Conservation (phyloP, 2,888 invertebrate species). For the Tenodera sinensis region DNA sequence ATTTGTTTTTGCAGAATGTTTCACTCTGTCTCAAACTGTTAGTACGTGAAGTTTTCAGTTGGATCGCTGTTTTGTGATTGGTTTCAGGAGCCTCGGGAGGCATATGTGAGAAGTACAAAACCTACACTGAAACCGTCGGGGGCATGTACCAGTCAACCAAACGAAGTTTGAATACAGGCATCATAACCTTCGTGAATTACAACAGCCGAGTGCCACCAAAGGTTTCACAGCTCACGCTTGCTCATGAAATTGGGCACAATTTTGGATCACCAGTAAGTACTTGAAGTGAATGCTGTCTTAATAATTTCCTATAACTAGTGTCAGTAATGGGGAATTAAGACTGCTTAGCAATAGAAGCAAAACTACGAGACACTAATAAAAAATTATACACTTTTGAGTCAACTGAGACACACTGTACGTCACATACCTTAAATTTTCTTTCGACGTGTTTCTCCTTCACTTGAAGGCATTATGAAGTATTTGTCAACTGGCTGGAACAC, state of each 20-base stretch:
- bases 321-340: too few relatives aligned
- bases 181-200: slow-evolving; percentile 98
- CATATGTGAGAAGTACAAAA: slow-evolving; percentile 96
- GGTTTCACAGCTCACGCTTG: slow-evolving; percentile 94
- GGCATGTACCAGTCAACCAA: slow-evolving; percentile 93
- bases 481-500: too few relatives aligned
- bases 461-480: too few relatives aligned
- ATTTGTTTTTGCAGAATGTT: neutral
- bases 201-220: slow-evolving; percentile 95
- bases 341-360: too few relatives aligned
- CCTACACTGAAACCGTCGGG: slow-evolving; percentile 92
- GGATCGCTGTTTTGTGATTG: slow-evolving; percentile 15
- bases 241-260: slow-evolving; percentile 98
- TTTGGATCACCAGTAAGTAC: slow-evolving; percentile 91
- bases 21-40: neutral
- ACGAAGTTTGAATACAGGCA: slow-evolving; percentile 94
- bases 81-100: slow-evolving; percentile 89
- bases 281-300: too few relatives aligned
- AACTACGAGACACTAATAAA: too few relatives aligned
- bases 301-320: too few relatives aligned
- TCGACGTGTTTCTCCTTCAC: too few relatives aligned
- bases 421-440: too few relatives aligned
- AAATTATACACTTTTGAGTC: too few relatives aligned
- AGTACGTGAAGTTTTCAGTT: neutral
- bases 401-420: too few relatives aligned